Evolutionary conservation across 2,797 vertebrate species (phyloP), one percentile per base, ranked within the genome.

Genomic region (Geotrypetes seraphini): DNA sequence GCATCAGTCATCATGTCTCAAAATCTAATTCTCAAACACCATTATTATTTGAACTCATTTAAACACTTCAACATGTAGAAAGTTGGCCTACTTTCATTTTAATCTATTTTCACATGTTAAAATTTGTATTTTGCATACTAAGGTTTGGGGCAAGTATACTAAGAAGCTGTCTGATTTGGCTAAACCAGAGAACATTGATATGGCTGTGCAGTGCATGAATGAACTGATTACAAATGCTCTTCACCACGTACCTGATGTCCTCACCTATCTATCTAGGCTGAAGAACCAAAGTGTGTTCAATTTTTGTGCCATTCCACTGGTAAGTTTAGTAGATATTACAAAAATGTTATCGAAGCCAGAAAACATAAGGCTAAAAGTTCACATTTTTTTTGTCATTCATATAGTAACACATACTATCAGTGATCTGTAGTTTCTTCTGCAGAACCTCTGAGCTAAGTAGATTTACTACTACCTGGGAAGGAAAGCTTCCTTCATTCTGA

Each of bases 261-360:
- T 99, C 44, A 68, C 72, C 1, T 98, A 93, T 53, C 73, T 98
- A 48, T 88, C 88, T 8, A 84, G 86, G 8, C 89, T 99, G 11
- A 88, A 64, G 55, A 99, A 99, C 78, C 91, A 97, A 68, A 96
- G 88, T 7, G 82, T 99, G 55, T 99, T 98, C 69, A 97, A 97
- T 66, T 97, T 99, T 76, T 98, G 92, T 0, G 95, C 96, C 7
- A 97, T 99, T 47, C 93, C 93, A 5, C 95, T 96, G 86, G 92
- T 92, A 39, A 7, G 53, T 2, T 29, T 4, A 1, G 7, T 19
- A 9, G 20, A 12, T 4, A 7, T 7, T 39, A 8, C 3, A 10
- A 7, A n/a, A n/a, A n/a, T 12, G 16, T 18, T 10, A 2, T 5
- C 3, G 3, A 5, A 18, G 3, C 16, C 7, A n/a, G 3, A 16